Evolutionary conservation across 2,113 vertebrate species (phyloP).

Genomic region (Myrmecobius fasciatus): DNA sequence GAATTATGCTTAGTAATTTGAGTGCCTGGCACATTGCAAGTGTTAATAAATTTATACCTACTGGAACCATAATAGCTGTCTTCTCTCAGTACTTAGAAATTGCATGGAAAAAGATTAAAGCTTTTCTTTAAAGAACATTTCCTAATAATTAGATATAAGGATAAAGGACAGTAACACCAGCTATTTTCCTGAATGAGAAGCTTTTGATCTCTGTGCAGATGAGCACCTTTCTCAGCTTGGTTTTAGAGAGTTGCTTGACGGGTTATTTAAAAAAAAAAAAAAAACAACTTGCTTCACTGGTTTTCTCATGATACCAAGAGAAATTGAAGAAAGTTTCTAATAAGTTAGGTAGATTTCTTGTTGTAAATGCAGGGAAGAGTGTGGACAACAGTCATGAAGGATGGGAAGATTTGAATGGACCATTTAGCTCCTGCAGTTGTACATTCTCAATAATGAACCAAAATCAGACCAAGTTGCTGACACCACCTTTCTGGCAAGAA

Average conservation of each 20-base stretch:
- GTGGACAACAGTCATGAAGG: background rate
- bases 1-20: background rate
- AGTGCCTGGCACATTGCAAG: background rate
- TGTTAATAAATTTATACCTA: background rate
- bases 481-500: background rate
- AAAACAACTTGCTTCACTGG: background rate
- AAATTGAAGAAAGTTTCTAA: background rate
- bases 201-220: background rate
- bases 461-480: background rate
- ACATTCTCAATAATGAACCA: background rate
- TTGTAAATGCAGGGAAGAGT: background rate
- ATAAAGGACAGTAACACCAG: background rate
- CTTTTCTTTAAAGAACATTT: background rate
- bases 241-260: background rate
- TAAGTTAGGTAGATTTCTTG: background rate
- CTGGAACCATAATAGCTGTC: background rate
- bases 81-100: background rate
- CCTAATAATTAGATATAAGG: background rate
- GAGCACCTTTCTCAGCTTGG: background rate
- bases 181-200: background rate
- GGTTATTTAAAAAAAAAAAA: background rate
- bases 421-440: background rate
- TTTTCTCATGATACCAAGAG: background rate
- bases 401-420: background rate
- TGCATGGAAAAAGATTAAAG: no score